phyloP scores from a whole-genome alignment of 1,140 invertebrate genomes.

The Drosophila tsacasi region DNA sequence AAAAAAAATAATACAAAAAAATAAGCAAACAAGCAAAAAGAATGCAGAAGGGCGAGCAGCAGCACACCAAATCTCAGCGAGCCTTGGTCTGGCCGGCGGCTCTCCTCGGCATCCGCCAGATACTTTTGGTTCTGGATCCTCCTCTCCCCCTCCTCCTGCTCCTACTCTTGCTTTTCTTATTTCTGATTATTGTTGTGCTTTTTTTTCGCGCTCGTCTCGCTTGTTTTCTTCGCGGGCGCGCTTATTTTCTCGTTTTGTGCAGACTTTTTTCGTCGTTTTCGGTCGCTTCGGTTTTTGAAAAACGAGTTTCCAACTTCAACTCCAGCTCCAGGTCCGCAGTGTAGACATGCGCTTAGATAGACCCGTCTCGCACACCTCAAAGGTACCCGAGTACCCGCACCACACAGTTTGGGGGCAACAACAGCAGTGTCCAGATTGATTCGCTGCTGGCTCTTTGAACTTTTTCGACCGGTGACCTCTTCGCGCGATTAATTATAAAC shows the following conservation, averaged over 20 bases:
- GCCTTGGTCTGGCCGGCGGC: conserved; percentile 23
- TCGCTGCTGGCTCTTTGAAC: conserved; percentile 36
- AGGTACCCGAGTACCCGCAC: conserved; percentile 55
- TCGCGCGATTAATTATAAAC: conserved; percentile 40
- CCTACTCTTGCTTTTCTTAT: conserved; percentile 40
- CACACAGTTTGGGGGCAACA: conserved; percentile 12
- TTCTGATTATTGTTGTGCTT: conserved; percentile 42
- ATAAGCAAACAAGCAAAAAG: conserved; percentile 73
- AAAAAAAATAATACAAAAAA: conserved; percentile 13
- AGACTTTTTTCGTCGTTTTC: conserved; percentile 60
- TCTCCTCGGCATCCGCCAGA: conserved; percentile 49
- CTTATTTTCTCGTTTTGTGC: conserved; percentile 73
- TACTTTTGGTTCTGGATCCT: conserved; percentile 60
- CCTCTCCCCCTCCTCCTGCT: background rate
- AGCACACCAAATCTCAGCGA: conserved; percentile 61
- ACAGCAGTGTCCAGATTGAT: conserved; percentile 19
- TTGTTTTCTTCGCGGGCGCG: conserved; percentile 52
- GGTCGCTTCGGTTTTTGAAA: conserved; percentile 58
- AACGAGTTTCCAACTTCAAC: conserved; percentile 81
- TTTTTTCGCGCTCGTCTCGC: conserved; percentile 41
- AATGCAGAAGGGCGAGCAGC: conserved; percentile 75
- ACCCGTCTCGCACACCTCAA: conserved; percentile 51
- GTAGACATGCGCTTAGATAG: conserved; percentile 77
- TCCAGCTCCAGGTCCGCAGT: conserved; percentile 44
- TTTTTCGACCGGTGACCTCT: conserved; percentile 31